These are phyloP conservation scores for Acleris literana DNA, from an alignment of 2,888 invertebrate species.

Conservation along the genomic window DNA sequence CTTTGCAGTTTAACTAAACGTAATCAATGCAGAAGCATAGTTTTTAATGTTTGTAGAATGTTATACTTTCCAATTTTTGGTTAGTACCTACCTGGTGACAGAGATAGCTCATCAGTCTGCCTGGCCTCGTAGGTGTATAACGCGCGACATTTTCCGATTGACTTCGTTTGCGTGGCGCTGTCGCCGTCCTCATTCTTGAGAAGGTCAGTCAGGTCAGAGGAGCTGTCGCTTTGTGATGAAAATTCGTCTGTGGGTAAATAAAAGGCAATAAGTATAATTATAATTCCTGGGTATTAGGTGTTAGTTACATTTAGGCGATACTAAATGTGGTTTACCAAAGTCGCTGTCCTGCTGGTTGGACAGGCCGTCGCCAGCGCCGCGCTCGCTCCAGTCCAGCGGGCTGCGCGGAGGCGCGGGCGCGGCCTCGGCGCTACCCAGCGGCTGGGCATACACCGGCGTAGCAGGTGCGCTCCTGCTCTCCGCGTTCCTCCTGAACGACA, in stretches of 20 bases:
- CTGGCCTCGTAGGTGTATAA: conserved; percentile 94
- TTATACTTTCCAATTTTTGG: too few relatives aligned
- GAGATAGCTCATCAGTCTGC: conserved; percentile 92
- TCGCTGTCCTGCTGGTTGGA: conserved; percentile 94
- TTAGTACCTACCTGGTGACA: conserved; percentile 87
- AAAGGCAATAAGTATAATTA: conserved; percentile 13
- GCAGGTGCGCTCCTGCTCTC: conserved; percentile 65
- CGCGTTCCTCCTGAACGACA: conserved; percentile 65
- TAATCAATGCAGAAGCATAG: background rate
- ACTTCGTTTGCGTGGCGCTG: conserved; percentile 49
- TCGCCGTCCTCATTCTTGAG: conserved; percentile 79
- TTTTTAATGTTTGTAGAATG: background rate
- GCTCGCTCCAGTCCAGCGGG: conserved; percentile 87
- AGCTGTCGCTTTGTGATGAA: conserved; percentile 88
- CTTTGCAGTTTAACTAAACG: background rate
- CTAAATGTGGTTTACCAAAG: conserved; percentile 83
- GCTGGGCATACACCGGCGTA: conserved; percentile 60
- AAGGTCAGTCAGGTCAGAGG: conserved; percentile 76
- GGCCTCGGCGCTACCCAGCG: conserved; percentile 49
- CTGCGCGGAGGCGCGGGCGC: conserved; percentile 66
- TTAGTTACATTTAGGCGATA: background rate
- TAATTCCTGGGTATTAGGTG: too few relatives aligned
- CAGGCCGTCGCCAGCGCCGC: conserved; percentile 92
- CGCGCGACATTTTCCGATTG: conserved; percentile 90
- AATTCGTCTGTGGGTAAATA: conserved; percentile 86